Base-by-base conservation (phyloP, 2,113 vertebrate genomes). In the Lepisosteus osseus region DNA sequence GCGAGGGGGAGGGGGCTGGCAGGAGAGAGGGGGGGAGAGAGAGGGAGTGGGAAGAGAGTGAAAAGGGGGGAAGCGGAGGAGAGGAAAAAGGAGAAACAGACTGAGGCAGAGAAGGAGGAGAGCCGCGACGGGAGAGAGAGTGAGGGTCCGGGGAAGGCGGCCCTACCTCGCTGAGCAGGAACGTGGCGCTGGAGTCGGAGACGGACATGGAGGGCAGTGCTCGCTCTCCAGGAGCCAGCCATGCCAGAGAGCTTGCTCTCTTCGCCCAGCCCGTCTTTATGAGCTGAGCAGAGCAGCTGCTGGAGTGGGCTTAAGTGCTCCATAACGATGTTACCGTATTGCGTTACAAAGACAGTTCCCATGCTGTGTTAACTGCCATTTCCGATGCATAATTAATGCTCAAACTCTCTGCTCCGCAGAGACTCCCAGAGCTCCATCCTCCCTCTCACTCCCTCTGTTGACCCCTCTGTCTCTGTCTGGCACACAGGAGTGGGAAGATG, bases 101-200 rank as follows among this genome's bases (percentile, higher is more conserved):
- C 11, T 11, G 61, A 47, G n/a, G 17, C 3, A 63, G 8, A 42
- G 14, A 51, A 63, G 44, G 15, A n/a, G 15, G 43, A 71, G 17
- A 14, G 5, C 5, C 2, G 6, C 4, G 13, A 4, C 5, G 63
- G 29, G 44, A 17, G 3, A 67, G 8, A 44, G 7, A 45, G 42
- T 7, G 64, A 12, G 4, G 57, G 63, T 7, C 13, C 43, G 62
- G n/a, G 5, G 57, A 57, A 64, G 11, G 13, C 3, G 41, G 17
- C 55, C 80, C 87, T 91, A 91, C 90, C 88, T 91, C 87, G 80
- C 89, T 89, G 79, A 90, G 89, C 83, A 91, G 85, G 74, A 90
- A 87, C 82, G 90, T 90, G 79, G 90, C 91, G 86, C 90, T 92
- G 85, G 90, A 92, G 76, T 91, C 86, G 86, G 88, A 91, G 86